Conservation (phyloP, 2,797 vertebrate species). For the Cephalopachus bancanus region DNA sequence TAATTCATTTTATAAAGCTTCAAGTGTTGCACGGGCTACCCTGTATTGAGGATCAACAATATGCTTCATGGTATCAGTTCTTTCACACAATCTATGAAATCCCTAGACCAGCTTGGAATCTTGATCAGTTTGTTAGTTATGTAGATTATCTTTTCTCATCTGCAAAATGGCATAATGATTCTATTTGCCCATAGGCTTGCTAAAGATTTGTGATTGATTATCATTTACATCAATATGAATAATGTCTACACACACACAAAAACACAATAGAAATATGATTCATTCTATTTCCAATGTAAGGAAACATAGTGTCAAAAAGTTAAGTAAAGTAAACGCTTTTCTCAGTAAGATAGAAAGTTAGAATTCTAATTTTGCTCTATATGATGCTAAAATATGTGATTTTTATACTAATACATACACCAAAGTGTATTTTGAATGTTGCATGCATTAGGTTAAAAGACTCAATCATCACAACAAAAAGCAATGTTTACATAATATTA, state of each 20-base stretch:
- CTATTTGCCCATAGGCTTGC: background rate
- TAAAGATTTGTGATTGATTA: background rate
- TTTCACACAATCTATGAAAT: background rate
- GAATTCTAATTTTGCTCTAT: background rate
- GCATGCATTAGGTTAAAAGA: background rate
- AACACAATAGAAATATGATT: background rate
- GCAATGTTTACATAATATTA: background rate
- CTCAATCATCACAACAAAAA: background rate
- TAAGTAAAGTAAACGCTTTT: background rate
- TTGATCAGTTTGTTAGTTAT: background rate
- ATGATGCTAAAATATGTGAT: background rate
- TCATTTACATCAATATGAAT: background rate
- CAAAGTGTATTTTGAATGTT: background rate
- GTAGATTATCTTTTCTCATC: background rate
- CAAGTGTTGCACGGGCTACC: background rate
- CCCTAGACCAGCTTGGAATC: background rate
- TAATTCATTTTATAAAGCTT: background rate
- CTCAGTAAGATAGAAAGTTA: background rate
- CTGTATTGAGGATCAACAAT: background rate
- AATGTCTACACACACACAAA: background rate
- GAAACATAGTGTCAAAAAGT: background rate
- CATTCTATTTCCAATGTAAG: conserved; percentile 1
- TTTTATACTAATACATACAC: background rate
- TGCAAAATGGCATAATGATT: background rate
- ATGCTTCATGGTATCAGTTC: background rate